phyloP scores from a whole-genome alignment of 2,888 invertebrate species.

The Acleris laterana region DNA sequence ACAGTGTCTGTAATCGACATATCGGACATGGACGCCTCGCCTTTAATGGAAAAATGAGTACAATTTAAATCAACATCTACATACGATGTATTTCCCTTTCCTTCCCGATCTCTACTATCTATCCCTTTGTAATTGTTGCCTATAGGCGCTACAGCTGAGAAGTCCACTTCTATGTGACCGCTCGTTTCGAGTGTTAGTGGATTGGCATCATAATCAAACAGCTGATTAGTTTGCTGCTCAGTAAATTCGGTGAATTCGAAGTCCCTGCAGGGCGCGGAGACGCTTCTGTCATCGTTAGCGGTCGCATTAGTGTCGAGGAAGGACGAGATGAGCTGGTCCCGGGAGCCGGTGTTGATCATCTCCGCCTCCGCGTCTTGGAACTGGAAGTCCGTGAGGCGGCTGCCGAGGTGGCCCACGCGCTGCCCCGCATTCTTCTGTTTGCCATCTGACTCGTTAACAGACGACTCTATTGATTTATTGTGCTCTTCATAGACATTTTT shows the following conservation, averaged over 20 bases:
- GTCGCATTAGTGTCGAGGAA: slow-evolving; percentile 40
- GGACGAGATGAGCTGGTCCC: slow-evolving; percentile 33
- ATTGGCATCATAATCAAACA: slow-evolving; percentile 62
- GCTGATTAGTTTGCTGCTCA: slow-evolving; percentile 59
- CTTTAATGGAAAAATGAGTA: slow-evolving; percentile 53
- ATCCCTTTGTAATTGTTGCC: slow-evolving; percentile 69
- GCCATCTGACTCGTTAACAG: slow-evolving; percentile 62
- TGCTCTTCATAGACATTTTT: slow-evolving; percentile 77
- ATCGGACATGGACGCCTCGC: slow-evolving; percentile 67
- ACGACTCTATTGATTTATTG: slow-evolving; percentile 71
- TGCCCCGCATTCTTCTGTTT: slow-evolving; percentile 47
- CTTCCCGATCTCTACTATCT: slow-evolving; percentile 53
- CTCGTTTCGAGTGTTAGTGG: slow-evolving; percentile 57
- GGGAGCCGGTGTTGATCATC: slow-evolving; percentile 44
- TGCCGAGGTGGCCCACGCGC: slow-evolving; percentile 64
- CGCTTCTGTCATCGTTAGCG: slow-evolving; percentile 51
- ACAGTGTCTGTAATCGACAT: slow-evolving; percentile 76
- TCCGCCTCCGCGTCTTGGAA: slow-evolving; percentile 71
- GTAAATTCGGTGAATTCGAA: slow-evolving; percentile 68
- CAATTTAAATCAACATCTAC: slow-evolving; percentile 71
- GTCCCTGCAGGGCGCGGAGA: slow-evolving; percentile 54
- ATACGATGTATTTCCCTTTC: slow-evolving; percentile 45
- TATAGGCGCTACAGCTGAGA: slow-evolving; percentile 59
- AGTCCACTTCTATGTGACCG: slow-evolving; percentile 64
- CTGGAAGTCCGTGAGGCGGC: slow-evolving; percentile 66